These are phyloP conservation scores for Halictus rubicundus DNA, from an alignment of 1,140 invertebrate species.

Conservation along the genomic window DNA sequence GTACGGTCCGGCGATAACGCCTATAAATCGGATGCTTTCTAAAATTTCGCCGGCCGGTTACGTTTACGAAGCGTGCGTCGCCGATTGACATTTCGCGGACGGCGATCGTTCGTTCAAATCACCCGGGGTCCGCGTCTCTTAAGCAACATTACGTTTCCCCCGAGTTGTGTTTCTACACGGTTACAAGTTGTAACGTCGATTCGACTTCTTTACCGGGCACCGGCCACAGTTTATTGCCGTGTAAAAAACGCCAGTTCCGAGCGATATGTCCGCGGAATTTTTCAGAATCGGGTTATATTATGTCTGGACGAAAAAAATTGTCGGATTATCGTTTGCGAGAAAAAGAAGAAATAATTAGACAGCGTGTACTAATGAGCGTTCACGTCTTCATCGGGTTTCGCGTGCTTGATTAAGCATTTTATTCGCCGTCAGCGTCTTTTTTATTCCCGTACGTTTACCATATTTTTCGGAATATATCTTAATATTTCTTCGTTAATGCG, in stretches of 20 bases:
- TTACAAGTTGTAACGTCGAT: neutral
- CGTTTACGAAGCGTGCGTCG: neutral
- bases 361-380: neutral
- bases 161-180: neutral
- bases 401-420: neutral
- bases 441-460: too few relatives aligned
- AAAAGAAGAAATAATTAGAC: neutral
- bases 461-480: too few relatives aligned
- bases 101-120: neutral
- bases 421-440: neutral
- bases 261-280: neutral
- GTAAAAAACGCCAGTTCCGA: neutral
- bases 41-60: neutral
- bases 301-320: too few relatives aligned
- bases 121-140: neutral
- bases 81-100: neutral
- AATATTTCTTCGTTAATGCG: too few relatives aligned
- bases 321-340: neutral
- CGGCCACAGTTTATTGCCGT: neutral
- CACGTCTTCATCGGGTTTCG: neutral
- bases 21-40: constrained; percentile 5
- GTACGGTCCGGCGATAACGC: neutral
- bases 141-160: neutral
- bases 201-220: neutral
- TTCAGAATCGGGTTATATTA: too few relatives aligned